Evolutionary conservation across 1,140 invertebrate genomes (phyloP).

Genomic region (Drosophila obscura): DNA sequence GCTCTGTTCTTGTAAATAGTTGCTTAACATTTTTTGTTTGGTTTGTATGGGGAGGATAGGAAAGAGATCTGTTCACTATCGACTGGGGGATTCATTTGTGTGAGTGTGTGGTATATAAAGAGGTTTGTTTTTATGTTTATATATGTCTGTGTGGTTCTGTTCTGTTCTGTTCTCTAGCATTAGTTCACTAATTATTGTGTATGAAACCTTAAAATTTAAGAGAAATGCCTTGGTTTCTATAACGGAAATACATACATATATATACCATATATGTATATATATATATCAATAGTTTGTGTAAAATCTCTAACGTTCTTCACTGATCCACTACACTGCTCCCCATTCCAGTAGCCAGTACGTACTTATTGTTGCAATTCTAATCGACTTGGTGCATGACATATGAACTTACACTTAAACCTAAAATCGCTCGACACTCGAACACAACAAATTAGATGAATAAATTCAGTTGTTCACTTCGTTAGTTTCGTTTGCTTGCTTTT

Average conservation of each 20-base stretch:
- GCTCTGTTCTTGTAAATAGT: constrained; percentile 74
- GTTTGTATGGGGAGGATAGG: constrained; percentile 29
- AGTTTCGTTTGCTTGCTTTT: constrained; percentile 39
- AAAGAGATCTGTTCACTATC: constrained; percentile 43
- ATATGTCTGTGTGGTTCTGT: too few species aligned
- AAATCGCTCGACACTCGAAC: constrained; percentile 10
- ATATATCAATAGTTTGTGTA: constrained; percentile 48
- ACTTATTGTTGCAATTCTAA: constrained; percentile 72
- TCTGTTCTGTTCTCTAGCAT: constrained; percentile 66
- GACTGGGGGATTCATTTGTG: constrained; percentile 46
- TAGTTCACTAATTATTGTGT: constrained; percentile 80
- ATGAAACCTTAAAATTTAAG: constrained; percentile 79
- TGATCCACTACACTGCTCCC: constrained; percentile 1
- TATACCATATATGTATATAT: too few species aligned
- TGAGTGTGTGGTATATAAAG: constrained; percentile 58
- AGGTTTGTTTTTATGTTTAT: constrained; percentile 38
- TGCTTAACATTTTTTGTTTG: constrained; percentile 64
- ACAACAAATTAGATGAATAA: constrained; percentile 56
- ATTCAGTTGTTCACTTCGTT: constrained; percentile 74
- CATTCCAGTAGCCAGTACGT: constrained; percentile 41
- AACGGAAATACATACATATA: constrained; percentile 58
- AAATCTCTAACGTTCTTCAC: constrained; percentile 34
- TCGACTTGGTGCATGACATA: constrained; percentile 69
- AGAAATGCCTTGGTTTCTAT: constrained; percentile 78
- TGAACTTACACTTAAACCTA: constrained; percentile 63